Base-by-base conservation (phyloP, 2,888 invertebrate genomes). In the Lepidocyrtinus sp. region DNA sequence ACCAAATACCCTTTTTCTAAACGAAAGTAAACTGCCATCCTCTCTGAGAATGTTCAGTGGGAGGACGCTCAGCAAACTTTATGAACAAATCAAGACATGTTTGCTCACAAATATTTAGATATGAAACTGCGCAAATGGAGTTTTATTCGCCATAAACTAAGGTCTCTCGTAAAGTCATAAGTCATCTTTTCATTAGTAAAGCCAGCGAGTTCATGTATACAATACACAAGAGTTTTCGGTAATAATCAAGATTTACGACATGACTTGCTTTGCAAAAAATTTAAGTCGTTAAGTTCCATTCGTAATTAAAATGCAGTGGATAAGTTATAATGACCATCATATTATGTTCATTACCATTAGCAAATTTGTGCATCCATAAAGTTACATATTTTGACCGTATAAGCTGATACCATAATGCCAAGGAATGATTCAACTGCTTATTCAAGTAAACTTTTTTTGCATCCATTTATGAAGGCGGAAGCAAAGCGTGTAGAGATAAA, bases 1-100 rank as follows among this genome's bases (percentile, higher is more conserved):
- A n/a, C n/a, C n/a, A n/a, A n/a, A 36, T 36, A 36, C 36, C 12
- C 36, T 36, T 7, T 7, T 36, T 36, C 36, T 12, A 36, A 36
- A 7, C 36, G 12, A 36, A 36, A 36, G 36, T 7, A 36, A 36
- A 36, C 36, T 36, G 36, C 5, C 36, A 7, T 36, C 36, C 36
- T 12, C 12, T 36, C 12, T 36, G 5, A 36, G 36, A n/a, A 36
- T 50, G 17, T n/a, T 12, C n/a, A 7, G 50, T 50, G 50, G 50
- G 50, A 50, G 50, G 50, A 50, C 50, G 50, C 1, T 50, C 15
- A 50, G 50, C 12, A 50, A 50, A 50, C n/a, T 50, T 50, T 50
- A 50, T 50, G 50, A 15, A 50, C 50, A 50, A 50, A 50, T 50
- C 17, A 50, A 50, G 50, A 50, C 50, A 50, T 50, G 50, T 50